Conservation (phyloP, 2,888 invertebrate species). For the Sinodicranocentrus sp. region DNA sequence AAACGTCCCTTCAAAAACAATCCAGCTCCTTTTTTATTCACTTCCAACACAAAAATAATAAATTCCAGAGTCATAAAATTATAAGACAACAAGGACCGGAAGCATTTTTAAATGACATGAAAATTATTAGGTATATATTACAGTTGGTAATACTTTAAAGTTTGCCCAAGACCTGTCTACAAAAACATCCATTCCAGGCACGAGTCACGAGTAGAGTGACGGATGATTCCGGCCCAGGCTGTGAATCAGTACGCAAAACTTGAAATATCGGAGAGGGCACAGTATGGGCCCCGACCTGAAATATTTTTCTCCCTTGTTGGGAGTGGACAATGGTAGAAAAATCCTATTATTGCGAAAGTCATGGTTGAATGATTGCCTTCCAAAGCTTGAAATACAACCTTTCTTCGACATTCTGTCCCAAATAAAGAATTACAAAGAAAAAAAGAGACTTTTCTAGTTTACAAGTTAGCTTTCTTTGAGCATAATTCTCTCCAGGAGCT, state of each 20-base stretch:
- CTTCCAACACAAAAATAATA: background rate
- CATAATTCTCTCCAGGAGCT: constrained; percentile 2
- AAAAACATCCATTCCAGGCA: background rate
- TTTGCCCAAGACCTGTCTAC: background rate
- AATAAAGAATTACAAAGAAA: constrained; percentile 31
- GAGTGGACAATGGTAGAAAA: constrained; percentile 39
- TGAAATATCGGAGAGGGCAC: constrained; percentile 32
- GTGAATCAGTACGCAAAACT: constrained; percentile 19
- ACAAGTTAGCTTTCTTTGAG: constrained; percentile 4
- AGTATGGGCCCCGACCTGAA: constrained; percentile 33
- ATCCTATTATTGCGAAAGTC: constrained; percentile 47
- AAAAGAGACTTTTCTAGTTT: constrained; percentile 8
- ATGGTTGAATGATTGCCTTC: constrained; percentile 53
- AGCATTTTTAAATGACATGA: too few relatives aligned
- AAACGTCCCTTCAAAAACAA: background rate
- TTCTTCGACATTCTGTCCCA: constrained; percentile 44
- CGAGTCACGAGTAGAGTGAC: constrained; percentile 6
- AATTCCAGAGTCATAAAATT: background rate
- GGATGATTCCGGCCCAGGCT: background rate
- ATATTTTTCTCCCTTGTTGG: constrained; percentile 32
- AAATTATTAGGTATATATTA: background rate
- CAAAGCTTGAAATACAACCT: constrained; percentile 56
- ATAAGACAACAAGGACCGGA: background rate
- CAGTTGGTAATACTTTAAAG: constrained; percentile 5
- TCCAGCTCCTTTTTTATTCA: background rate